Evolutionary conservation across 2,113 vertebrate species (phyloP).

Genomic region (Echinops telfairi): DNA sequence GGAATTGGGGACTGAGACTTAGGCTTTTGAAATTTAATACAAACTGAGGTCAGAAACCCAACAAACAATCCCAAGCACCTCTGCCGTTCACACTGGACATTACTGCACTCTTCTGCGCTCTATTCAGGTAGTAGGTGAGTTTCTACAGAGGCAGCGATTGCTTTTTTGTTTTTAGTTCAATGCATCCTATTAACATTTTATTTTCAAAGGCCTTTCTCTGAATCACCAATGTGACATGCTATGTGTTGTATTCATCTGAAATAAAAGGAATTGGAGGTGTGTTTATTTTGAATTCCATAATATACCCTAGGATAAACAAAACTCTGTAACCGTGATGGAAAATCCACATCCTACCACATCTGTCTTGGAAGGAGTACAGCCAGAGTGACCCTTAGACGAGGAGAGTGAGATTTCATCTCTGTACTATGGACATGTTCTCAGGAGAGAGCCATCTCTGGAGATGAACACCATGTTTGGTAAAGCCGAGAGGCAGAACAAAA

Average conservation of each 20-base stretch:
- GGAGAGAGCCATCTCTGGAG: too few species aligned
- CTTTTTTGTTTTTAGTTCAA: slow-evolving; percentile 16
- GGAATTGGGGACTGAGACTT: not conserved
- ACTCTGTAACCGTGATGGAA: too few species aligned
- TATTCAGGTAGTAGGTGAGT: not conserved
- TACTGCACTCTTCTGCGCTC: not conserved
- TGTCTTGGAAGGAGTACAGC: too few species aligned
- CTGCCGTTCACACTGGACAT: not conserved
- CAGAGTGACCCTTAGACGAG: too few species aligned
- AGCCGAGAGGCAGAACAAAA: too few species aligned
- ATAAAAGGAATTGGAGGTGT: slow-evolving; percentile 47
- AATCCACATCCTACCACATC: too few species aligned
- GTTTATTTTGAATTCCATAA: slow-evolving; percentile 6
- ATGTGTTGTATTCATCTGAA: slow-evolving; percentile 17
- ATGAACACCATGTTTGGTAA: too few species aligned
- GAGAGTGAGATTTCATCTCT: too few species aligned
- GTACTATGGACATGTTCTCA: too few species aligned
- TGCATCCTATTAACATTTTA: slow-evolving; percentile 26
- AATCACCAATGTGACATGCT: slow-evolving; percentile 40
- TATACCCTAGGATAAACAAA: not conserved
- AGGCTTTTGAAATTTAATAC: slow-evolving; percentile 3
- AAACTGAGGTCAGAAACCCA: not conserved
- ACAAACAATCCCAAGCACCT: not conserved
- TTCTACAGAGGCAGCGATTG: slow-evolving; percentile 6
- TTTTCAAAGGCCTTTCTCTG: slow-evolving; percentile 46